Evolutionary conservation across 2,797 vertebrate species (phyloP).

Genomic region (Acrossocheilus wenchowensis): DNA sequence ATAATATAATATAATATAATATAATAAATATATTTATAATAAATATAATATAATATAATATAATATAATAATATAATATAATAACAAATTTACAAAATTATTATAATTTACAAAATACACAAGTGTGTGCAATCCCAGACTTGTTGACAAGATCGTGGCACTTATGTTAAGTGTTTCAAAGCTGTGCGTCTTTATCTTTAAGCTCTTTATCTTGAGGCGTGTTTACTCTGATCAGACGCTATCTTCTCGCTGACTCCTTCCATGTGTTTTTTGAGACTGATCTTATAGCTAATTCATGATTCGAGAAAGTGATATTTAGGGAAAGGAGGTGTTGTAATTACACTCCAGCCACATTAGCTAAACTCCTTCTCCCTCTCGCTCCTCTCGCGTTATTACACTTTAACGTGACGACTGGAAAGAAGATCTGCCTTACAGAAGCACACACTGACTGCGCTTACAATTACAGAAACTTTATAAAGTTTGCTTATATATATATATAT

Average conservation of each 20-base stretch:
- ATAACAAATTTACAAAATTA: too few relatives aligned
- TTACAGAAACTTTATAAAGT: too few relatives aligned
- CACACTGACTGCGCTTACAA: background rate
- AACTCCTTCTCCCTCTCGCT: slow-evolving; percentile 49
- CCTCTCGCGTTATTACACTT: slow-evolving; percentile 42
- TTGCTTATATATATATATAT: too few relatives aligned
- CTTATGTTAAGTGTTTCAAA: background rate
- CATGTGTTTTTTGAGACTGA: slow-evolving; percentile 33
- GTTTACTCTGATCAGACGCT: slow-evolving; percentile 6
- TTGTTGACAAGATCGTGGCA: background rate
- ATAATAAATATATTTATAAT: too few relatives aligned
- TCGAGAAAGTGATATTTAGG: slow-evolving; percentile 58
- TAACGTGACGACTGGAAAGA: slow-evolving; percentile 43
- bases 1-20: too few relatives aligned
- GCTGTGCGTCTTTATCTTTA: background rate
- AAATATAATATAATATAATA: too few relatives aligned
- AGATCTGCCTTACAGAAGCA: slow-evolving; percentile 2
- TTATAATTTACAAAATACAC: too few relatives aligned
- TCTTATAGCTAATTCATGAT: slow-evolving; percentile 57
- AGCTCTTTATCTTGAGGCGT: slow-evolving; percentile 26
- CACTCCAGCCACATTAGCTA: slow-evolving; percentile 57
- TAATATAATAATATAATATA: too few relatives aligned
- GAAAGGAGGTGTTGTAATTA: slow-evolving; percentile 58
- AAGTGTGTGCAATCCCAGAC: background rate
- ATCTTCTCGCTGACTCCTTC: slow-evolving; percentile 18